Evolutionary conservation across 2,888 invertebrate species (phyloP).

Genomic region (Latrodectus hesperus): DNA sequence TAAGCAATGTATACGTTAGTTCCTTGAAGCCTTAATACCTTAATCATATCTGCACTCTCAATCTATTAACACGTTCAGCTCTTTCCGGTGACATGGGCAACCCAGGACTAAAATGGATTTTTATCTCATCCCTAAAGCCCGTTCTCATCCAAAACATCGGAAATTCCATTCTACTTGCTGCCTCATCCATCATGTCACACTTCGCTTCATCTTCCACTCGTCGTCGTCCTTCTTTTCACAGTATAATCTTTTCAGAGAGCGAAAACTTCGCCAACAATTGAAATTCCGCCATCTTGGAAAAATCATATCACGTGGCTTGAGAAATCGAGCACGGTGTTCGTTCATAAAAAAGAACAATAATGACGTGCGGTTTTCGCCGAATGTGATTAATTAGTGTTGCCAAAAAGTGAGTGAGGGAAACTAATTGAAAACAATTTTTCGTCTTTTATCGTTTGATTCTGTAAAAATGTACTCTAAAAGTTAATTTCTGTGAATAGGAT

Average conservation of each 20-base stretch:
- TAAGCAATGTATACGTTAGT: background rate
- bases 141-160: conserved; percentile 21
- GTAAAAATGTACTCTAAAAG: no score
- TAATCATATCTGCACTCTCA: conserved; percentile 23
- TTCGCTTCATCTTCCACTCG: background rate
- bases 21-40: conserved; percentile 8
- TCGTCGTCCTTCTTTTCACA: conserved; percentile 24
- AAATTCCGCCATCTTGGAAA: conserved; percentile 32
- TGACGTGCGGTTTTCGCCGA: conserved; percentile 4
- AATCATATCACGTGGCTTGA: conserved; percentile 12
- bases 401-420: conserved; percentile 19
- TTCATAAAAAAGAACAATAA: no score
- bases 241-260: conserved; percentile 17
- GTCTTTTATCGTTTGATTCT: no score
- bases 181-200: conserved; percentile 40
- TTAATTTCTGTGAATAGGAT: no score
- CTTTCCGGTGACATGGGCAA: conserved; percentile 4
- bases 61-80: conserved; percentile 11
- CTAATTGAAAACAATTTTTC: background rate
- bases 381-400: conserved; percentile 58
- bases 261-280: conserved; percentile 7
- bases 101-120: conserved; percentile 14
- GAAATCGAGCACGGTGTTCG: conserved; percentile 8
- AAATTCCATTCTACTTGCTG: conserved; percentile 29
- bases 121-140: conserved; percentile 14